Evolutionary conservation across 1,140 invertebrate genomes (phyloP).

Genomic region (Drosophila tani): DNA sequence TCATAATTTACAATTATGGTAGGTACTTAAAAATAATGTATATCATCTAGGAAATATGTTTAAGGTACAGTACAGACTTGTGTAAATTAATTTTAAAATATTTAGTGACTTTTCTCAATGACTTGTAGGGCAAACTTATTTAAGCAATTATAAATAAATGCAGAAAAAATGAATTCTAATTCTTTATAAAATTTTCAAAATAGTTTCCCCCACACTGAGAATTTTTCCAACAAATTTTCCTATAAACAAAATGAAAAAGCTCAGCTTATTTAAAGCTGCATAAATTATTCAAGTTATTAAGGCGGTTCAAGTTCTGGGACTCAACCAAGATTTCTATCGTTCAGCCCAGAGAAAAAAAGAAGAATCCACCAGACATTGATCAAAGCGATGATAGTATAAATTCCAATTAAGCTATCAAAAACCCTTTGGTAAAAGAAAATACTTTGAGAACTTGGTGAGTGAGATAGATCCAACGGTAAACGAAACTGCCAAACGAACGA

Average conservation of each 20-base stretch:
- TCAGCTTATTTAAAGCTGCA: constrained; percentile 54
- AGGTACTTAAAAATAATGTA: background rate
- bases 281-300: constrained; percentile 70
- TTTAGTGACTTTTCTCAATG: background rate
- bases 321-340: constrained; percentile 54
- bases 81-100: too few relatives aligned
- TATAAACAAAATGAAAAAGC: constrained; percentile 49
- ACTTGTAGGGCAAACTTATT: too few relatives aligned
- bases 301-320: constrained; percentile 44
- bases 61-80: background rate
- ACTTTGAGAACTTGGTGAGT: constrained; percentile 43
- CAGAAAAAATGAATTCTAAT: background rate
- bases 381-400: constrained; percentile 76
- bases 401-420: constrained; percentile 75
- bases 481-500: constrained; percentile 71
- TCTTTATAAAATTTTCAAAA: background rate
- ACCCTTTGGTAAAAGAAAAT: background rate
- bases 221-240: background rate
- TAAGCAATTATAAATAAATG: background rate
- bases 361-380: constrained; percentile 67
- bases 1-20: constrained; percentile 1
- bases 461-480: constrained; percentile 76
- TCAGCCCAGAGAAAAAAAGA: too few relatives aligned
- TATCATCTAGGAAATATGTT: background rate
- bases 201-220: background rate